Percentiles rank a stretch among this genome's conserved stretches.
Conservation (phyloP, 2,113 vertebrate genomes). For the Varanus salvator region DNA sequence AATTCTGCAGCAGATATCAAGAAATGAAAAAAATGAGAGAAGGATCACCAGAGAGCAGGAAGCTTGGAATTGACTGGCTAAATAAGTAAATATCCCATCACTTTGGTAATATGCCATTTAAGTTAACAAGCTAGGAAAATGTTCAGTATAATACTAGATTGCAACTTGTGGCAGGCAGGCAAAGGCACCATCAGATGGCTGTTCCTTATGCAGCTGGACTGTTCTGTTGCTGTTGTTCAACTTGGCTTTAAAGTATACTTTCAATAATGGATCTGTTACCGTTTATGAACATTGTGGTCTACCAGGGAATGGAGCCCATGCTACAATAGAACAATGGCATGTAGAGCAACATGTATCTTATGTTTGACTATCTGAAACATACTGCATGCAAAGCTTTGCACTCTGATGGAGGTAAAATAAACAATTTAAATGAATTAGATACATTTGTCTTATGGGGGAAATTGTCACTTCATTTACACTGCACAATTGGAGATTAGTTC, state of each 20-base stretch:
- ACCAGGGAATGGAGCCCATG: not conserved
- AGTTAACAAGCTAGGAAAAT: not conserved
- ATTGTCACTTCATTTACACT: not conserved
- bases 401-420: not conserved
- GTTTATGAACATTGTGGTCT: not conserved
- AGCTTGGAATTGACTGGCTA: not conserved
- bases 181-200: not conserved
- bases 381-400: not conserved
- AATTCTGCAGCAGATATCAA: not conserved
- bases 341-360: not conserved
- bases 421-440: not conserved
- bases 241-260: not conserved
- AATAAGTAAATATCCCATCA: not conserved
- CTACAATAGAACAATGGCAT: not conserved
- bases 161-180: not conserved
- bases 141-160: not conserved
- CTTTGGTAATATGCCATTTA: not conserved
- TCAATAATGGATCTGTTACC: not conserved
- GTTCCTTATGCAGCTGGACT: not conserved
- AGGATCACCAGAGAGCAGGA: not conserved
- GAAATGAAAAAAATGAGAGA: no score
- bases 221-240: not conserved
- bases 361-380: not conserved
- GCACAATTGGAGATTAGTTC: not conserved
- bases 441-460: not conserved